A percentile compares a stretch with the other conserved stretches of the same genome.
Conservation (phyloP, 2,888 invertebrate species). For the Tenthredo mesomela region DNA sequence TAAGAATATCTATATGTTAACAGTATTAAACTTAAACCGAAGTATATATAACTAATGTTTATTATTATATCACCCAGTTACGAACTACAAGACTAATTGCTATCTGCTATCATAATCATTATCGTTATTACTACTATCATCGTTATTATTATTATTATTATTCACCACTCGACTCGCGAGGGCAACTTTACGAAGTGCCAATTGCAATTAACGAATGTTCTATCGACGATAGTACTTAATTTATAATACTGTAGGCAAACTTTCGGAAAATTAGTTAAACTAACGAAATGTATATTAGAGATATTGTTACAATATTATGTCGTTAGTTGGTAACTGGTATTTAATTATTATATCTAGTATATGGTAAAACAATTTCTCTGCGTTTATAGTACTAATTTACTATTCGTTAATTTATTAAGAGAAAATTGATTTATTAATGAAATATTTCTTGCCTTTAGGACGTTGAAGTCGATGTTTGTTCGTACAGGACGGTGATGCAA, state of each 20-base stretch:
- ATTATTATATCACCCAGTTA: not conserved
- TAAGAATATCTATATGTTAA: not conserved
- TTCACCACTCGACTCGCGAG: not conserved
- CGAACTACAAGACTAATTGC: slow-evolving; percentile 1
- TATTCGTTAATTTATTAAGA: not conserved
- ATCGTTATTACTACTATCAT: not conserved
- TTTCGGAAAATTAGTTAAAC: not conserved
- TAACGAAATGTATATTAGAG: not conserved
- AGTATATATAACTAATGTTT: not conserved
- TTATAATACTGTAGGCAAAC: not conserved
- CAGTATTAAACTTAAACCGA: not conserved
- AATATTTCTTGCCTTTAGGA: slow-evolving; percentile 80
- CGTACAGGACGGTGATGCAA: slow-evolving; percentile 95
- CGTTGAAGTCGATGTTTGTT: slow-evolving; percentile 97
- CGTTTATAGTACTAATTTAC: no score
- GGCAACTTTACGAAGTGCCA: not conserved
- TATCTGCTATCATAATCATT: no score
- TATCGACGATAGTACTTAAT: not conserved
- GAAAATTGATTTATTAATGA: not conserved
- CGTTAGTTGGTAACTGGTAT: not conserved
- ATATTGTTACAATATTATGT: not conserved
- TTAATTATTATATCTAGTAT: not conserved
- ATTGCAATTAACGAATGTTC: not conserved
- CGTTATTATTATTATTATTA: not conserved
- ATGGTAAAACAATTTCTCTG: not conserved